Base-by-base conservation (phyloP, 2,888 invertebrate species). In the Drosophila pseudotakahashii region DNA sequence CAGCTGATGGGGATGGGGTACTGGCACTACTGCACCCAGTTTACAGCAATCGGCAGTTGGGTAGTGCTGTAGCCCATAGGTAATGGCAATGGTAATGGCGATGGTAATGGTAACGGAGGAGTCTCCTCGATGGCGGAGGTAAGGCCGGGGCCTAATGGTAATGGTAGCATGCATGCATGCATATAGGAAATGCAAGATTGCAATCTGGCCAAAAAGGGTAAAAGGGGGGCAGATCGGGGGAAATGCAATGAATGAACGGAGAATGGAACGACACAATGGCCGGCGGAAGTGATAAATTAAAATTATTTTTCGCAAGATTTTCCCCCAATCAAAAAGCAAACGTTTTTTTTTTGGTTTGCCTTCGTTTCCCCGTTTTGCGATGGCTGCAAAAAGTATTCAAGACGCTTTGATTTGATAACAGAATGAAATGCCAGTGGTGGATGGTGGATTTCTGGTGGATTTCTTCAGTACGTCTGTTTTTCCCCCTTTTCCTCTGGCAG, bases 241-340 rank as follows among this genome's bases (percentile, higher is more conserved):
- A 16, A 44, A 39, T 26, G 68, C 77, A 77, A 75, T 68, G 80
- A 75, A 34, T 53, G 70, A 48, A 62, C 53, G 48, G 37, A 47
- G 45, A 70, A 73, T 44, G 73, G 42, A 77, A 86, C 86, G 86
- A 82, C 82, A 82, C 84, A 84, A 84, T 84, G 84, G 84, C 87
- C 85, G 85, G 51, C 84, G 84, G 84, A 84, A 87, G 84, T 88
- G 86, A 88, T 85, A 85, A 85, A 85, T 85, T 88, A 88, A 85
- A 85, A 88, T 85, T 88, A 88, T 85, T 85, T 85, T 88, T 85
- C 86, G 88, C 83, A 88, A 88, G 81, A 81, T 81, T 88, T 83
- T 78, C 61, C 75, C 67, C 73, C 80, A 80, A 84, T 75, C 73
- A 66, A 71, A 70, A 54, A 45, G 44, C 37, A 30, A 51, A 51